Base-by-base conservation (phyloP, 2,113 vertebrate species). In the Pangasianodon gigas region DNA sequence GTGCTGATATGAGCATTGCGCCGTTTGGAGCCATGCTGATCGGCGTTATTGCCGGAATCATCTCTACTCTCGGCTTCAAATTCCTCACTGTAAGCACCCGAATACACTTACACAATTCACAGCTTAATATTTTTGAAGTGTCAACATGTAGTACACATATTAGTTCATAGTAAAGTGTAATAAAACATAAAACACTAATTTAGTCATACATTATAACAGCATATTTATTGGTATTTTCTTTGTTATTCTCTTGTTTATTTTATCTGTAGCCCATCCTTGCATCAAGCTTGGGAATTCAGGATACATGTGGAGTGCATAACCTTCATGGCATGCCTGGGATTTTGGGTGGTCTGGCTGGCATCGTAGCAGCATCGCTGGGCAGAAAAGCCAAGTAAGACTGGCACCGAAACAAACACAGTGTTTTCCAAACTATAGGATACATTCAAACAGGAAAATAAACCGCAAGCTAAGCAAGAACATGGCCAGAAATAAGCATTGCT, bases 251-350 rank as follows among this genome's bases (percentile, higher is more conserved):
- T 0, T 81, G 46, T 51, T 21, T 54, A 0, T 83, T 32, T 89
- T 87, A n/a, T 87, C 92, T 95, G 87, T 69, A 99, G 98, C 98
- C 98, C 84, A 60, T 97, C 58, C 87, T 99, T 89, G 95, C 96
- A 37, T 95, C 97, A 58, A 97, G 94, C 41, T 90, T 99, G 94
- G 96, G 93, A 44, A 97, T 99, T 93, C 98, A 98, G 21, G 98
- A 99, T 86, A 99, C 98, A 1, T 98, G 98, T 51, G 98, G 98
- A 0, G 97, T 99, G 84, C 98, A 99, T 93, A 99, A 99, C 92
- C 96, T 99, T 46, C 98, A 99, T 11, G 98, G 98, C n/a, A 96
- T 99, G 94, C 98, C 98, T 52, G 98, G 98, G 51, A 93, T 99
- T 89, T 56, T 99, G 48, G 98, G 98, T 0, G 98, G 98, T 0